Percentiles rank a stretch among this genome's conserved stretches.
phyloP scores from a whole-genome alignment of 2,888 invertebrate species.

The Apamea sordens region DNA sequence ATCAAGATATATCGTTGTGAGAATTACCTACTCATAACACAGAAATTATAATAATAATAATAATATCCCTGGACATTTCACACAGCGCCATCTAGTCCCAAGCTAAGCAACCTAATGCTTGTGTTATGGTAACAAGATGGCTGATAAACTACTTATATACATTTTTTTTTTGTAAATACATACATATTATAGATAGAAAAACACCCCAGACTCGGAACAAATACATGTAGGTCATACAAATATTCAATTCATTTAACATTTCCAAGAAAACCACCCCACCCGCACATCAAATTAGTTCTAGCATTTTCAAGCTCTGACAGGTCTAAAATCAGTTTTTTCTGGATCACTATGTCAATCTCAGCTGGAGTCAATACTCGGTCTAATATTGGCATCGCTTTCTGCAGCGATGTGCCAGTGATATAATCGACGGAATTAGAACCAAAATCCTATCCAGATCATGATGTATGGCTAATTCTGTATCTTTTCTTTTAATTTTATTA shows the following conservation, averaged over 20 bases:
- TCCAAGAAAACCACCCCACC: conserved; percentile 19
- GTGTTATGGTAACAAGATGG: no score
- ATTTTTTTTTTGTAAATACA: no score
- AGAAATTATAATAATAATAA: no score
- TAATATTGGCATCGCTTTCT: conserved; percentile 73
- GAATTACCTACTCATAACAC: neutral
- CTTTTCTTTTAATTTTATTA: conserved; percentile 60
- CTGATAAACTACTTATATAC: no score
- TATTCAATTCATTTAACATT: neutral
- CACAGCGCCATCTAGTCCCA: no score
- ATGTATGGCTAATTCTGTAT: conserved; percentile 68
- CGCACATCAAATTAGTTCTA: conserved; percentile 39
- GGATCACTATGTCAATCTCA: conserved; percentile 68
- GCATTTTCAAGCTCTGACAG: conserved; percentile 29
- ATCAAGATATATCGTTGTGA: neutral
- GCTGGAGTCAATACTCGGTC: conserved; percentile 72
- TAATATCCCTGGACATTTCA: no score
- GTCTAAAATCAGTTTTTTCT: conserved; percentile 62
- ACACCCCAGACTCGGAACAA: no score
- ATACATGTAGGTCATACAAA: no score
- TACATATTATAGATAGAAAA: no score
- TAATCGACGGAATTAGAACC: conserved; percentile 80
- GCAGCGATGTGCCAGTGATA: conserved; percentile 72
- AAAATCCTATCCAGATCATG: conserved; percentile 70
- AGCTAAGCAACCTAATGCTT: no score